Base-by-base conservation (phyloP, 2,888 invertebrate species). In the Gryllus longicercus region DNA sequence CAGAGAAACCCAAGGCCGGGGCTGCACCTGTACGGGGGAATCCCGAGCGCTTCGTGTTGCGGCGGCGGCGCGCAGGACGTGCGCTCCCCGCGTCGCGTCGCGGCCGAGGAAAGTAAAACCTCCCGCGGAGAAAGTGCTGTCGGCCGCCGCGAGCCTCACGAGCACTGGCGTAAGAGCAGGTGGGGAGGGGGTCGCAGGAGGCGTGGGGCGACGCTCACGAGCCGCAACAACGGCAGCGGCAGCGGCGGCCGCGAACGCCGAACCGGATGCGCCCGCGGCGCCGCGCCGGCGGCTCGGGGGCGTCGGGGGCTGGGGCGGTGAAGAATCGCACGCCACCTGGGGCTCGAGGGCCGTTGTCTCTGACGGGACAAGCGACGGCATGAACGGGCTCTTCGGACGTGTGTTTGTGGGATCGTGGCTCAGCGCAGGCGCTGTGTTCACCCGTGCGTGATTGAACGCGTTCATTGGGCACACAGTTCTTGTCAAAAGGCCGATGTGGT, bases 81-180 rank as follows among this genome's bases (percentile, higher is more conserved):
- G 63, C 63, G n/a, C 38, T 38, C 38, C 38, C 38, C 38, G 38
- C 38, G 38, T 38, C 38, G 38, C 38, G 38, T 38, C 38, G 38
- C 38, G 38, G 38, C 16, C 63, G 63, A 63, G 63, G 63, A 63
- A 63, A 63, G 63, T 63, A 63, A 63, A 63, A 63, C 63, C 16
- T 63, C n/a, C 16, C 63, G 63, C 63, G 63, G 63, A 63, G 63
- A 63, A 63, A 63, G 63, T 63, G 63, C 63, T 63, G 63, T 18
- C 63, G 63, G n/a, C 16, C 63, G 14, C 63, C 63, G 63, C 63
- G n/a, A 38, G 38, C 38, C 63, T 63, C 63, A 63, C 63, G 63
- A 14, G 63, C 63, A 18, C 16, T 63, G 63, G 63, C 63, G 63
- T 63, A 63, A 63, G 63, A 63, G 63, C 63, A 4, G 63, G 16